phyloP scores from a whole-genome alignment of 2,797 vertebrate genomes.

The Okamejei kenojei region DNA sequence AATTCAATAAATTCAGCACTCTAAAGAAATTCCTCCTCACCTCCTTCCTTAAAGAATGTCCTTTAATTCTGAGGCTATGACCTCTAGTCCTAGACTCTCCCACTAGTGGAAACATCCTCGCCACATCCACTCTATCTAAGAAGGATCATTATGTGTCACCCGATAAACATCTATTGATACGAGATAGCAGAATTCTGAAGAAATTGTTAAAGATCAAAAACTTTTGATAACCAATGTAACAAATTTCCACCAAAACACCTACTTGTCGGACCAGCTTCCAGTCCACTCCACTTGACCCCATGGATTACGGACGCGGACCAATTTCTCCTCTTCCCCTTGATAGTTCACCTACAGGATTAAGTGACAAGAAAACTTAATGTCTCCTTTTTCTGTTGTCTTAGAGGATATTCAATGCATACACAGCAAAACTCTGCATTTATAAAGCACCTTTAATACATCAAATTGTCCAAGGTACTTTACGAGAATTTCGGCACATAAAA shows the following conservation, averaged over 20 bases:
- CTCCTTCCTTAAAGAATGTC: too few relatives aligned
- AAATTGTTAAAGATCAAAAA: background rate
- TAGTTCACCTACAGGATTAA: constrained; percentile 62
- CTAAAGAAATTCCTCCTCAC: too few relatives aligned
- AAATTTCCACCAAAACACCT: constrained; percentile 39
- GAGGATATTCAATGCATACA: background rate
- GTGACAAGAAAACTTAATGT: constrained; percentile 13
- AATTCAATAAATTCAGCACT: too few relatives aligned
- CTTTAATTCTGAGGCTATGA: too few relatives aligned
- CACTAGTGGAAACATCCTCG: too few relatives aligned
- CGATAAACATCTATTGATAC: background rate
- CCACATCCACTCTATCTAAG: too few relatives aligned
- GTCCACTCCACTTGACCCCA: constrained; percentile 87
- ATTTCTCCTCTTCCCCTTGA: constrained; percentile 57
- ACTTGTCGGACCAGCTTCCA: constrained; percentile 76
- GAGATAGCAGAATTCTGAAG: background rate
- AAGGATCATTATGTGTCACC: background rate
- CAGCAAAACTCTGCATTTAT: too few relatives aligned
- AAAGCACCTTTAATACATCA: too few relatives aligned
- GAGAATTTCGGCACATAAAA: too few relatives aligned
- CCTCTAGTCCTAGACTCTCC: too few relatives aligned
- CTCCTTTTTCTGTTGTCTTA: background rate
- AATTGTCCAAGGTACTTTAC: too few relatives aligned
- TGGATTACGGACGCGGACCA: constrained; percentile 76
- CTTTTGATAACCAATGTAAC: background rate